Evolutionary conservation across 2,113 vertebrate species (phyloP), one percentile per base, ranked within the genome.

Genomic region (Scomber japonicus): DNA sequence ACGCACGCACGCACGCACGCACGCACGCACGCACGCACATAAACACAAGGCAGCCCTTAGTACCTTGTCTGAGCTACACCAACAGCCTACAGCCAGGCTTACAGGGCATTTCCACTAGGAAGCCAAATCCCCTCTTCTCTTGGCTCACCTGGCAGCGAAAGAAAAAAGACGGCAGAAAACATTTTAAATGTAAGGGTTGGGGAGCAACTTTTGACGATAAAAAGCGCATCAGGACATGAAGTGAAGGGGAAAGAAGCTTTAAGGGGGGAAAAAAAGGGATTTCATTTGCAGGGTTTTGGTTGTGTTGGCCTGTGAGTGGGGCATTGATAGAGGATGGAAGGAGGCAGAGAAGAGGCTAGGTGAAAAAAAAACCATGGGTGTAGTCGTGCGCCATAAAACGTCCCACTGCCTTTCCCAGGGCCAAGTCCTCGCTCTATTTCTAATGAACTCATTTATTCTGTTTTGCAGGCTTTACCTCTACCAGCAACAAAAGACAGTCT

Each of bases 381-480:
- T 70, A 84, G 57, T 68, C 3, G 40, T 74, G 44, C 51, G 24
- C 75, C 67, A 74, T 90, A 85, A 89, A 92, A 88, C 59, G 67
- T 91, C 78, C 81, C 76, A 67, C 75, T 91, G 78, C 64, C 75
- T 91, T 88, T 89, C 73, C 80, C 82, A 84, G 86, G 80, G 82
- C 85, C 86, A 85, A 82, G 80, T 83, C 75, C 75, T 84, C 65
- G 59, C 73, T 86, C 85, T 69, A 77, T 84, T 81, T 83, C 78
- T 87, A 90, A 93, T 89, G 81, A 90, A 91, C 81, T 89, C 78
- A 91, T 93, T 92, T 89, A 77, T 93, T 89, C 81, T 82, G 75
- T 90, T 93, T 92, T 89, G 57, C 71, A 53, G 79, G 77, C 82
- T 91, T 90, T 88, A 86, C 84, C 73, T 91, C 74, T 78, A 84